These are phyloP conservation scores for Drosophila carrolli DNA, from an alignment of 1,140 invertebrate species.

Conservation along the genomic window DNA sequence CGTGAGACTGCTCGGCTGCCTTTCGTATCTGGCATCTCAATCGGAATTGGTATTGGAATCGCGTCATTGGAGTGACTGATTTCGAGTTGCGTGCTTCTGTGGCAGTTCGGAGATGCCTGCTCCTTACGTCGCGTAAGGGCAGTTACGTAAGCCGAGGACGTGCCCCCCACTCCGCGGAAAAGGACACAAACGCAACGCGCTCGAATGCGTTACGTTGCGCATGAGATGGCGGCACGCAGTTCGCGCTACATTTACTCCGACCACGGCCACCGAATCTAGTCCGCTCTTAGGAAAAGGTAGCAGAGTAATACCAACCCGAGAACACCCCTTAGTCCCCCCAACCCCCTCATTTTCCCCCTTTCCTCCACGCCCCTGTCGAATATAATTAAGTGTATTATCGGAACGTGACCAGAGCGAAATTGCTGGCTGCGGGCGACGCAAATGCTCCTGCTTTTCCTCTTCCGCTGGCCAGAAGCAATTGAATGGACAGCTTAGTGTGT, in stretches of 20 bases:
- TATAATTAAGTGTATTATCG: slow-evolving; percentile 78
- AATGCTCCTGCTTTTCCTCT: background rate
- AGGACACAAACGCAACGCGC: slow-evolving; percentile 49
- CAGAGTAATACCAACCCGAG: background rate
- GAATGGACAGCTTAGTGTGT: slow-evolving; percentile 75
- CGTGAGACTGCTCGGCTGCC: slow-evolving; percentile 31
- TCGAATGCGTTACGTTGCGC: slow-evolving; percentile 74
- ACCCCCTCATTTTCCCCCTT: background rate
- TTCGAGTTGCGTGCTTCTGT: slow-evolving; percentile 16
- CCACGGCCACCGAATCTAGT: slow-evolving; percentile 69
- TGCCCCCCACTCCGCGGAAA: background rate
- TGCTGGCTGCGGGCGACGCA: slow-evolving; percentile 55
- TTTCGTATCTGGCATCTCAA: slow-evolving; percentile 41
- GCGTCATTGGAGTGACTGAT: slow-evolving; percentile 45
- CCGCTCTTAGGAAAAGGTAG: slow-evolving; percentile 53
- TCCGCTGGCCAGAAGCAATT: slow-evolving; percentile 42
- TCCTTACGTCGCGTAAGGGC: slow-evolving; percentile 31
- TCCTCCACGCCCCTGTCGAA: slow-evolving; percentile 26
- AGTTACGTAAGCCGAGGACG: slow-evolving; percentile 37
- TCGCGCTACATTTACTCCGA: slow-evolving; percentile 79
- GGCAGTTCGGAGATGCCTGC: slow-evolving; percentile 11
- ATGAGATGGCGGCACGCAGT: slow-evolving; percentile 81
- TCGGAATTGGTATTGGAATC: slow-evolving; percentile 34
- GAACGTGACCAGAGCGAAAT: slow-evolving; percentile 78
- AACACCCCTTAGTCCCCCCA: background rate